Evolutionary conservation across 2,888 invertebrate species (phyloP).

Genomic region (Drosophila falleni): DNA sequence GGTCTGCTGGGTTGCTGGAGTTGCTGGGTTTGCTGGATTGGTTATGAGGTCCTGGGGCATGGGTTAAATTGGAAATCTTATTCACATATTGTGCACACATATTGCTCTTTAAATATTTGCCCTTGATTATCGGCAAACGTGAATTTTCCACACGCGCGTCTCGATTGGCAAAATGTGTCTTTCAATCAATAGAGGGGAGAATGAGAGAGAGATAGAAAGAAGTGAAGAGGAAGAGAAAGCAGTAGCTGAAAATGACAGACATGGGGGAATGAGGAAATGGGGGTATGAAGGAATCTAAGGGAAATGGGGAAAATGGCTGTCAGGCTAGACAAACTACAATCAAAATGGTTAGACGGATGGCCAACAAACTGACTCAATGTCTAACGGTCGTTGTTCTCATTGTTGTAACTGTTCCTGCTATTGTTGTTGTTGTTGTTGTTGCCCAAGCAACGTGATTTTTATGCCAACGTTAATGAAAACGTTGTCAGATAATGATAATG

Average conservation of each 20-base stretch:
- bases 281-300: neutral
- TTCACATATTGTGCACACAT: constrained; percentile 55
- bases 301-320: constrained; percentile 12
- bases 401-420: constrained; percentile 11
- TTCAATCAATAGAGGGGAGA: constrained; percentile 46
- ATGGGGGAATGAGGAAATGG: neutral
- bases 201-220: neutral
- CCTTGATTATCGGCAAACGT: constrained; percentile 82
- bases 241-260: constrained; percentile 2
- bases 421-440: constrained; percentile 34
- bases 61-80: constrained; percentile 35
- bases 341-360: constrained; percentile 62
- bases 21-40: neutral
- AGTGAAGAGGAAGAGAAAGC: neutral
- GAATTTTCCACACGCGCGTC: constrained; percentile 35
- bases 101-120: constrained; percentile 83
- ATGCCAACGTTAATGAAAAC: constrained; percentile 73
- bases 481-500: constrained; percentile 29
- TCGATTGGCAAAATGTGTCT: constrained; percentile 52
- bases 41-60: constrained; percentile 1
- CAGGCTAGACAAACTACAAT: constrained; percentile 62
- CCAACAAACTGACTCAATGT: constrained; percentile 6
- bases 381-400: constrained; percentile 27
- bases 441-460: constrained; percentile 71
- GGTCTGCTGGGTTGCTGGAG: too few species aligned